phyloP scores from a whole-genome alignment of 1,140 invertebrate genomes.

The Aphidius gifuensis region DNA sequence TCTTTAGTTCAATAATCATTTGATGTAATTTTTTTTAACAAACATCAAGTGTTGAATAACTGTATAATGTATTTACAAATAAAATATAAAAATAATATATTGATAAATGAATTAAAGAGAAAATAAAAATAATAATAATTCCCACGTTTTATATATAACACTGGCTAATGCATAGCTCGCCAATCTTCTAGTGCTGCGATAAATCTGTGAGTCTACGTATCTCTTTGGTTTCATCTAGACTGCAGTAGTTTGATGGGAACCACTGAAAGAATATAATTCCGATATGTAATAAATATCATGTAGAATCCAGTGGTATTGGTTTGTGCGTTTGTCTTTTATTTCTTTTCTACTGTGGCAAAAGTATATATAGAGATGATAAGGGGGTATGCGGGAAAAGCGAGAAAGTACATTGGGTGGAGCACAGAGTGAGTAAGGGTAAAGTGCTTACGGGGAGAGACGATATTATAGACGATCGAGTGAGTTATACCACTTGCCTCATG shows the following conservation, averaged over 20 bases:
- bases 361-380: constrained; percentile 21
- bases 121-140: too few relatives aligned
- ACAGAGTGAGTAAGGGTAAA: constrained; percentile 13
- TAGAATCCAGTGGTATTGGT: constrained; percentile 20
- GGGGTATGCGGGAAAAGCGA: constrained; percentile 14
- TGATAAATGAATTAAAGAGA: too few relatives aligned
- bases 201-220: constrained; percentile 12
- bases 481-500: constrained; percentile 54
- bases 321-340: constrained; percentile 47
- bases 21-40: too few relatives aligned
- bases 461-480: constrained; percentile 54
- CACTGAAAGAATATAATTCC: constrained; percentile 43
- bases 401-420: not conserved
- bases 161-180: not conserved
- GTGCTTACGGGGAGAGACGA: constrained; percentile 32
- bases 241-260: constrained; percentile 17
- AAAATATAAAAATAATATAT: too few relatives aligned
- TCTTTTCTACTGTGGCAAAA: constrained; percentile 23
- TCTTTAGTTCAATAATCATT: too few relatives aligned
- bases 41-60: too few relatives aligned
- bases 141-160: too few relatives aligned
- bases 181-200: constrained; percentile 8
- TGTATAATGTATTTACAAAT: too few relatives aligned
- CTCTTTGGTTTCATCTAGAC: constrained; percentile 18
- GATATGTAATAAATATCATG: constrained; percentile 50